Conservation (phyloP, 2,113 vertebrate genomes). For the Gavia stellata region DNA sequence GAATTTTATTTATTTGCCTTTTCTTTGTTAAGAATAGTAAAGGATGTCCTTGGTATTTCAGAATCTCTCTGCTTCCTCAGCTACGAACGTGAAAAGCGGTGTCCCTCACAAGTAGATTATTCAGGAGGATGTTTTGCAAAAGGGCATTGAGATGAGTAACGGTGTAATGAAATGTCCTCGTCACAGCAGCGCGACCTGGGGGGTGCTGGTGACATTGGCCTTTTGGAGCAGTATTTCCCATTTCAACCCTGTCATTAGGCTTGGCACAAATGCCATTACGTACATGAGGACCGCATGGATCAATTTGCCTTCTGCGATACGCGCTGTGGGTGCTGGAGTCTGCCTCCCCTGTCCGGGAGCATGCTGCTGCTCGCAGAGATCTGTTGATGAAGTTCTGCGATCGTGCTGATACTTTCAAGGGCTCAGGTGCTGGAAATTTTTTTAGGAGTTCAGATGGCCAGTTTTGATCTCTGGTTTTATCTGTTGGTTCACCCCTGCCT, state of each 20-base stretch:
- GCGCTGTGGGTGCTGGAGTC: neutral
- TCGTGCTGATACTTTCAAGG: neutral
- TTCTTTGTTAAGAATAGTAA: neutral
- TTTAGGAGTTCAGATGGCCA: neutral
- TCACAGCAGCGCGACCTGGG: neutral
- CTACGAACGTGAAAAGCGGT: neutral
- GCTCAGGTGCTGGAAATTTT: neutral
- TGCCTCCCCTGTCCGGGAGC: fast-evolving
- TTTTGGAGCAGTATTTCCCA: neutral
- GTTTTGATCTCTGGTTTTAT: neutral
- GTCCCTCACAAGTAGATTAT: neutral
- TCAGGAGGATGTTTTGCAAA: neutral
- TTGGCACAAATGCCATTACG: neutral
- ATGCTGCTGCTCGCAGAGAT: neutral
- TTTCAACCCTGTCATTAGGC: neutral
- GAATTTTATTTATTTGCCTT: neutral
- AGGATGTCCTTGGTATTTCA: neutral
- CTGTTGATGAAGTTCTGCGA: neutral
- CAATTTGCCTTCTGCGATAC: neutral
- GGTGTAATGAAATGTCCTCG: neutral
- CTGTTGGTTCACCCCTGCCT: neutral
- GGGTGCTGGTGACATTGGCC: neutral
- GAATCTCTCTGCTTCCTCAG: neutral
- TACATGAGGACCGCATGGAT: fast-evolving
- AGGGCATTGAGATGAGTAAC: neutral